Conservation (phyloP, 92 coral and sea anemone genomes). For the Metridium senile region DNA sequence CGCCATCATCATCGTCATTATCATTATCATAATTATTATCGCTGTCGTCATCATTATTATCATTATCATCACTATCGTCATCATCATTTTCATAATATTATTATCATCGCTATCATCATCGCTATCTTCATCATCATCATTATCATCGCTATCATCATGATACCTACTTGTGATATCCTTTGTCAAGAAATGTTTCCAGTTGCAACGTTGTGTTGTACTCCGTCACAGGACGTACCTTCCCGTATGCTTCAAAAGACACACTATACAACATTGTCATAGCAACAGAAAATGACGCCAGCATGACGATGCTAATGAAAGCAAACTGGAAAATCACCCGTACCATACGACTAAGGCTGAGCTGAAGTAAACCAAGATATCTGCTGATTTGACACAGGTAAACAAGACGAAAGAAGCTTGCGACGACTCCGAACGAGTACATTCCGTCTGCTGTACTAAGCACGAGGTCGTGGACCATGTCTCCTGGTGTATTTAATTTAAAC, state of each 20-base stretch:
- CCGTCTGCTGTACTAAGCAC: conserved; percentile 90
- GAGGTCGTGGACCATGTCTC: conserved; percentile 31
- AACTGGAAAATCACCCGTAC: conserved; percentile 97
- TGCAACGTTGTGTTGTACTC: neutral
- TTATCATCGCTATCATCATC: neutral
- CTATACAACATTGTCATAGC: conserved; percentile 93
- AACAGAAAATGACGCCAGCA: conserved; percentile 91
- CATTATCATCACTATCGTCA: neutral
- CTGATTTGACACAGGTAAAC: conserved; percentile 97
- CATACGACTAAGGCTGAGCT: conserved; percentile 95
- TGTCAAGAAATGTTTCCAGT: conserved; percentile 42
- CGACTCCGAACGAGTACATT: conserved; percentile 88
- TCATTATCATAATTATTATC: neutral
- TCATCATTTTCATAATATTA: neutral
- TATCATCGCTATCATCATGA: neutral
- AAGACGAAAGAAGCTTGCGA: conserved; percentile 93
- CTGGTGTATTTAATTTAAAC: conserved; percentile 9
- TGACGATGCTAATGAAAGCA: conserved; percentile 94
- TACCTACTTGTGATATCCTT: conserved; percentile 63
- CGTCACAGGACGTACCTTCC: conserved; percentile 44
- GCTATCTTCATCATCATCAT: neutral
- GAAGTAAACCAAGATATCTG: conserved; percentile 91
- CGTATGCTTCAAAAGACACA: conserved; percentile 84
- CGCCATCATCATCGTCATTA: neutral
- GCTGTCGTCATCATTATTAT: neutral